Conservation (phyloP, 2,113 vertebrate genomes). For the Leucopsar rothschildi region DNA sequence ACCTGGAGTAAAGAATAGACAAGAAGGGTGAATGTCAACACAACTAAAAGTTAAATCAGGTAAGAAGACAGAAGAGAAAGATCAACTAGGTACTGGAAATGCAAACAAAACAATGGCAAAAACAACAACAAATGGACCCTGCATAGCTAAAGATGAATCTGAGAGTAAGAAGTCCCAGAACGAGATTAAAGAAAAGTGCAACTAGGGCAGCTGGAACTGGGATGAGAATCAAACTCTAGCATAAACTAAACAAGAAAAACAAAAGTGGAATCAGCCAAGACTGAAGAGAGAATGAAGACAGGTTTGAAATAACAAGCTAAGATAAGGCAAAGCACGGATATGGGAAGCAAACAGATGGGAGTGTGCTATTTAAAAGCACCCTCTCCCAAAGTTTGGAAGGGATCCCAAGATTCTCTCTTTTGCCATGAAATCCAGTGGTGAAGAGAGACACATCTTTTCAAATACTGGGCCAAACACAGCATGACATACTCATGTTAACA, state of each 20-base stretch:
- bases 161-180: not conserved
- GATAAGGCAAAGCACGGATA: slow-evolving; percentile 4
- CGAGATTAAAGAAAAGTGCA: not conserved
- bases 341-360: not conserved
- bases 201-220: not conserved
- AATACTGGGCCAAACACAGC: not conserved
- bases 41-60: not conserved
- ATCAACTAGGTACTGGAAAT: not conserved
- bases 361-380: not conserved
- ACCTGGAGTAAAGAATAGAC: not conserved
- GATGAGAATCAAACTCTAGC: not conserved
- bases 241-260: not conserved
- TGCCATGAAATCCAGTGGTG: slow-evolving; percentile 4
- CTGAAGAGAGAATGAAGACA: not conserved
- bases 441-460: not conserved
- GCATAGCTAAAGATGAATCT: not conserved
- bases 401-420: not conserved
- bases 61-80: not conserved
- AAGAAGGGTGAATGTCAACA: not conserved
- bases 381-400: not conserved
- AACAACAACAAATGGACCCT: not conserved
- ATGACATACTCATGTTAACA: not conserved
- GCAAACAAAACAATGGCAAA: not conserved
- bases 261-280: not conserved
- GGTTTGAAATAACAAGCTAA: slow-evolving; percentile 16